These are phyloP conservation scores for Monarcha castaneiventris DNA, from an alignment of 2,113 vertebrate species.

Conservation along the genomic window DNA sequence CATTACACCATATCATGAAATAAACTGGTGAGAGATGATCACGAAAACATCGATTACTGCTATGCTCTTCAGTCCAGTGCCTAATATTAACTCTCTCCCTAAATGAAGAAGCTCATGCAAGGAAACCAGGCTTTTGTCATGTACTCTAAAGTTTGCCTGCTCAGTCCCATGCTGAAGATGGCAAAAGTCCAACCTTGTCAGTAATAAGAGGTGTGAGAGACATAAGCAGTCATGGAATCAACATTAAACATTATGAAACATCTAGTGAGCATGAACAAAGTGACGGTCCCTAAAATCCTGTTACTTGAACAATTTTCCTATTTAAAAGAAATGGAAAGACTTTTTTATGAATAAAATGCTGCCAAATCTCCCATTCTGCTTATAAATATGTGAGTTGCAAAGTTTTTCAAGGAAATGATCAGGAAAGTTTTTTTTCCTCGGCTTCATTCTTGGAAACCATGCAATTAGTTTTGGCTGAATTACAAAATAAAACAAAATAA, in stretches of 20 bases:
- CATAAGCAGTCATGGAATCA: background rate
- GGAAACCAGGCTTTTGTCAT: background rate
- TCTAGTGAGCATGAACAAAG: background rate
- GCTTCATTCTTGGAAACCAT: background rate
- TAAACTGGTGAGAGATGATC: background rate
- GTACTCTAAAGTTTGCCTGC: background rate
- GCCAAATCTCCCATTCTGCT: background rate
- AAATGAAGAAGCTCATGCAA: background rate
- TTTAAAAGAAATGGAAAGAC: background rate
- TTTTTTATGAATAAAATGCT: background rate
- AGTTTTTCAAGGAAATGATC: background rate
- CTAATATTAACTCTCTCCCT: background rate
- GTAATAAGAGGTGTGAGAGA: background rate
- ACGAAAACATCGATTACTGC: background rate
- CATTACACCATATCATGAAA: background rate
- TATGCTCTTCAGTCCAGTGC: background rate
- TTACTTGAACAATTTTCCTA: background rate
- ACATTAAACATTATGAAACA: background rate
- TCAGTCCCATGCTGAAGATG: background rate
- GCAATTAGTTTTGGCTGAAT: background rate
- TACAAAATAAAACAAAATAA: background rate
- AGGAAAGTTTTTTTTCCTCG: background rate
- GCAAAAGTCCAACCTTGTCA: background rate
- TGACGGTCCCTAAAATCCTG: background rate
- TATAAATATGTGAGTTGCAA: background rate